These are phyloP conservation scores for Rugalucina vietnamica DNA, from an alignment of 2,888 invertebrate genomes.

Conservation along the genomic window DNA sequence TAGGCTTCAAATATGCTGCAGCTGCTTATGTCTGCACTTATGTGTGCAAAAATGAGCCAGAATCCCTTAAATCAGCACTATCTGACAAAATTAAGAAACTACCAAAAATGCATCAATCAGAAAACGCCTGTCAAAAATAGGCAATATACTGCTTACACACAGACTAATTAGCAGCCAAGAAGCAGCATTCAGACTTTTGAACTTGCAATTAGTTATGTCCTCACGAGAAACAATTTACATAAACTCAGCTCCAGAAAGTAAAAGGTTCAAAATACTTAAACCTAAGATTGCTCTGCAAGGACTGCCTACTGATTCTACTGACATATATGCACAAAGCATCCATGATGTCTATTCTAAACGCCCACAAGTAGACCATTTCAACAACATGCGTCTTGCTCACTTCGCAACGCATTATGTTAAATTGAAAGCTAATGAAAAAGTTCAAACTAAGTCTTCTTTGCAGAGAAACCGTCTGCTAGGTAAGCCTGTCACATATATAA, in stretches of 20 bases:
- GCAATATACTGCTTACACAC: too few relatives aligned
- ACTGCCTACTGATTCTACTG: slow-evolving; percentile 1
- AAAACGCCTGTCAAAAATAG: too few relatives aligned
- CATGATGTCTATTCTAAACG: slow-evolving; percentile 22
- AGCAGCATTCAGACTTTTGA: too few relatives aligned
- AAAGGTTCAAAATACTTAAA: too few relatives aligned
- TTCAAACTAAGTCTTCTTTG: not conserved
- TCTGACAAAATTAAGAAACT: not conserved
- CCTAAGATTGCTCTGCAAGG: too few relatives aligned
- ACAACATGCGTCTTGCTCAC: not conserved
- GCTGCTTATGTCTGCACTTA: slow-evolving; percentile 14
- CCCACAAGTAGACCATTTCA: not conserved
- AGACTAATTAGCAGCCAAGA: too few relatives aligned
- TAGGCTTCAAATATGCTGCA: slow-evolving; percentile 21
- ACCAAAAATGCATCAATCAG: not conserved
- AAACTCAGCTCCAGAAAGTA: too few relatives aligned
- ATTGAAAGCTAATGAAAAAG: not conserved
- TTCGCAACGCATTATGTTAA: slow-evolving; percentile 19
- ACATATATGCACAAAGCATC: not conserved
- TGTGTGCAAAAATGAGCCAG: slow-evolving; percentile 22
- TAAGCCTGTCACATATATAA: not conserved
- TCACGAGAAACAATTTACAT: too few relatives aligned
- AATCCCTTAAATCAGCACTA: not conserved
- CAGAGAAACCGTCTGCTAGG: not conserved
- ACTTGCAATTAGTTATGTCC: too few relatives aligned